Evolutionary conservation across 1,140 invertebrate species (phyloP).

Genomic region (Solen grandis): DNA sequence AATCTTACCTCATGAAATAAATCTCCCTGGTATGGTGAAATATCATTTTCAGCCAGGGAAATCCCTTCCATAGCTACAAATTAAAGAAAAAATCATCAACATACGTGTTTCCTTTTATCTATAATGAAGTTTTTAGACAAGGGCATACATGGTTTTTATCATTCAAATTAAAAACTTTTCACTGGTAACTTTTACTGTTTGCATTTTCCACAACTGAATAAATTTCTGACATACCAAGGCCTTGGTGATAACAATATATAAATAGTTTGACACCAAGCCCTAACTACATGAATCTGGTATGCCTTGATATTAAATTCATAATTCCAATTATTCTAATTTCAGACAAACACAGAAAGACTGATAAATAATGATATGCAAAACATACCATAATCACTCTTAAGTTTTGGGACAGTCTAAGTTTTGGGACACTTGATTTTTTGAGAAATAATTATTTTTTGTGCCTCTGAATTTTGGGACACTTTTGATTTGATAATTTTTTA

Average conservation of each 20-base stretch:
- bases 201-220: neutral
- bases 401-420: no score
- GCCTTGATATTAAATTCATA: neutral
- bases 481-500: no score
- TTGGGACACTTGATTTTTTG: no score
- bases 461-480: no score
- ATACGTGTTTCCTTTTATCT: neutral
- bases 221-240: neutral
- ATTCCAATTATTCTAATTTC: neutral
- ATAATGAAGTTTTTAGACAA: neutral
- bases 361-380: no score
- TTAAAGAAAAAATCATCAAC: constrained; percentile 49
- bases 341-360: neutral
- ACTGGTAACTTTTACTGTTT: neutral
- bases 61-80: constrained; percentile 92
- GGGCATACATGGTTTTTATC: neutral
- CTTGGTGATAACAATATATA: neutral
- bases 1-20: constrained; percentile 88
- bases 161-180: neutral
- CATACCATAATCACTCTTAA: no score
- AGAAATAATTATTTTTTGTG: no score
- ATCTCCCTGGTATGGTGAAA: constrained; percentile 95
- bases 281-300: neutral
- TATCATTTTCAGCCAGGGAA: constrained; percentile 88
- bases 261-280: no score